These are phyloP conservation scores for Pseudopodoces humilis DNA, from an alignment of 2,113 vertebrate genomes.

Conservation along the genomic window DNA sequence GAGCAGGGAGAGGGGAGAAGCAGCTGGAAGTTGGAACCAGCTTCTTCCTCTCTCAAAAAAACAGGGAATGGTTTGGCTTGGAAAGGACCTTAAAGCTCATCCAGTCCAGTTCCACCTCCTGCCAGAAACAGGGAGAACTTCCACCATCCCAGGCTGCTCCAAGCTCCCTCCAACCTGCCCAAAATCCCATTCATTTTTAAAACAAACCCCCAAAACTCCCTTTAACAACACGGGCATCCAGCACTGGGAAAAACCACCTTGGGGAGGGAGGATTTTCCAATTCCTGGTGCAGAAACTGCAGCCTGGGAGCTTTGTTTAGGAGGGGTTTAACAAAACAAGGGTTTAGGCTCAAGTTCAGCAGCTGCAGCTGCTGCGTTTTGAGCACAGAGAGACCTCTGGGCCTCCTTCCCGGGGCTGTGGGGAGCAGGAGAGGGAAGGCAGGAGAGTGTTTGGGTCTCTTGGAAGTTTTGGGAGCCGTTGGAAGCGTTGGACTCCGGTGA, in stretches of 20 bases:
- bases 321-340: neutral
- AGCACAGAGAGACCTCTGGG: neutral
- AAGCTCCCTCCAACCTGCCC: neutral
- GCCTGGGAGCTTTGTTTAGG: neutral
- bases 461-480: neutral
- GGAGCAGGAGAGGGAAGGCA: neutral
- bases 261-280: neutral
- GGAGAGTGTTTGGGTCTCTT: accelerated
- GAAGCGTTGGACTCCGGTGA: neutral
- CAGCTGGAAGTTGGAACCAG: neutral
- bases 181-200: neutral
- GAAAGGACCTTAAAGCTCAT: neutral
- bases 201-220: accelerated
- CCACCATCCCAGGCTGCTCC: neutral
- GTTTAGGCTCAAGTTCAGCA: neutral
- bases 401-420: neutral
- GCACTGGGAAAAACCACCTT: accelerated
- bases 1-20: neutral
- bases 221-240: accelerated
- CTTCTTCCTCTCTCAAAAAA: neutral
- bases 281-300: neutral
- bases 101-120: neutral
- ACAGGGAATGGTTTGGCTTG: neutral
- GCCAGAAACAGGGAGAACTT: neutral
- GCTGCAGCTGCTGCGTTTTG: neutral